Base-by-base conservation (phyloP, 2,113 vertebrate genomes). In the Hepsetus odoe region DNA sequence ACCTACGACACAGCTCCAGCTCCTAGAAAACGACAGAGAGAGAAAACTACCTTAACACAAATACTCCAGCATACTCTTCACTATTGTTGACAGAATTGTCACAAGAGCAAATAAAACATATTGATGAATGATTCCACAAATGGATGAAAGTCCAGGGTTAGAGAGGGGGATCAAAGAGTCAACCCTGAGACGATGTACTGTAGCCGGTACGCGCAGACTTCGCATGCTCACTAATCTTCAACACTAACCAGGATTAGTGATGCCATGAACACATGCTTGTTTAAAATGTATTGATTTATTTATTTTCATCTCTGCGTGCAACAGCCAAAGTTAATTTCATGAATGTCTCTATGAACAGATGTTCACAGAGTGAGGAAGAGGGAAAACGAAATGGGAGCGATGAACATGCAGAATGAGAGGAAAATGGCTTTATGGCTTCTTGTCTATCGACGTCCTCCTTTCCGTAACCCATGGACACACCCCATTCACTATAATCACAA, bases 1-100 rank as follows among this genome's bases (percentile, higher is more conserved):
- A 91, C 82, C 97, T 90, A 75, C 97, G 95, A 86, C 97, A 99
- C 77, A 99, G 88, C 88, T 99, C 98, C 92, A 99, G 88, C 90
- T 98, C 97, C 98, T 99, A 87, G 75, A 86, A 24, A 78, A 7
- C 83, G 66, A 65, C 12, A 81, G 11, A 66, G 55, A 82, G 44
- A 69, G 20, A 67, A 11, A 51, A 61, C 11, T 20, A 71, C 7
- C 26, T 44, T 14, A 56, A 42, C 46, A 70, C 28, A 7, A 35
- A 14, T 6, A 16, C 35, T 28, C 20, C 38, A 3, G 1, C 28
- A 16, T 26, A 16, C 59, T 26, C 18, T 22, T 20, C 40, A 65
- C 40, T 49, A 46, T 28, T 68, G 33, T 66, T 12, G 68, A n/a
- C 18, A 40, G 5, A 74, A 81, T 69, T 65, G 73, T 81, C 79